Evolutionary conservation across 2,797 vertebrate genomes (phyloP).

Genomic region (Cuculus canorus): DNA sequence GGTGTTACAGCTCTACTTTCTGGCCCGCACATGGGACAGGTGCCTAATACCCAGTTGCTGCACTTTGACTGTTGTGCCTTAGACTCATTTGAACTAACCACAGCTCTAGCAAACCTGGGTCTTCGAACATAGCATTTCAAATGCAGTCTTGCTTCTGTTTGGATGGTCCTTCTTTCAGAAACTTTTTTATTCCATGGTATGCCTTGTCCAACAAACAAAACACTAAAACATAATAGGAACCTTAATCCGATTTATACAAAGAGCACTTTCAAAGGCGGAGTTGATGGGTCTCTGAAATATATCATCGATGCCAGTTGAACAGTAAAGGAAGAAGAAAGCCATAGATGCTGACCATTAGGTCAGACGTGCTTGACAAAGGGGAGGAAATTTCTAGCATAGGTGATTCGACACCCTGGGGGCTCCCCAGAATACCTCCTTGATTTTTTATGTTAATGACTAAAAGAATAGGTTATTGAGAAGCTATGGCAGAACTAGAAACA

Average conservation of each 20-base stretch:
- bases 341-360: neutral
- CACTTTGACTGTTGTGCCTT: neutral
- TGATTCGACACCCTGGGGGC: neutral
- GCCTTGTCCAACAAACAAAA: neutral
- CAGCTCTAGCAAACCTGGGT: neutral
- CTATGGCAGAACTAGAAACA: neutral
- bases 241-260: neutral
- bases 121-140: neutral
- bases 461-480: neutral
- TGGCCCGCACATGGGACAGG: neutral
- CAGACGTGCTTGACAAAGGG: neutral
- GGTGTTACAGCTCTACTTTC: neutral
- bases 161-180: neutral
- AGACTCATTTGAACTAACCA: neutral
- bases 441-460: neutral
- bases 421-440: neutral
- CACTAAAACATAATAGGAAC: neutral
- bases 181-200: neutral
- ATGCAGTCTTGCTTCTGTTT: neutral
- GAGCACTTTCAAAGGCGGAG: neutral
- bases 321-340: neutral
- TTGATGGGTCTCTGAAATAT: neutral
- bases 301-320: neutral
- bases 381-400: neutral
- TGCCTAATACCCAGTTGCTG: neutral